Evolutionary conservation across 2,113 vertebrate genomes (phyloP), one percentile per base, ranked within the genome.

Genomic region (Megaceryle torquata): DNA sequence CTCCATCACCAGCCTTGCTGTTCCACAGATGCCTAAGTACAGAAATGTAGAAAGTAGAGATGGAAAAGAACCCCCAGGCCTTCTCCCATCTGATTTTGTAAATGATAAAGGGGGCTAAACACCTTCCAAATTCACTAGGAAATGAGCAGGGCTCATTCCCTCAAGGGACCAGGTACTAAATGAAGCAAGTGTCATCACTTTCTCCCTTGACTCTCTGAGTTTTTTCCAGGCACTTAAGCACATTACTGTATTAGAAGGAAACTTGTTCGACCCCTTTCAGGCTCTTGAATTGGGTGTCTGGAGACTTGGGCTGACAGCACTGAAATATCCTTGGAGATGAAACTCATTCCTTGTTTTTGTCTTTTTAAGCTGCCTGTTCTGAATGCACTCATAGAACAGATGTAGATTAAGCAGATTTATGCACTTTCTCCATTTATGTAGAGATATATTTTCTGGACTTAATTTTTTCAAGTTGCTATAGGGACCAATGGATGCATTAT

Each of bases 171-270:
- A 80, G 71, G 53, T 46, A 85, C 59, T 89, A 96, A 96, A 93
- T 63, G 70, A 96, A 95, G 85, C 75, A 91, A 95, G 54, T 54
- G 67, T 76, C 85, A 93, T 85, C 54, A 5, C 71, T 96, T 89
- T 53, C 84, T 96, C 95, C 85, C 91, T 80, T 19, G 82, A 50
- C 85, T 96, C 65, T 15, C 70, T 33, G 39, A 69, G 87, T 79
- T 96, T 96, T 21, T 97, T 96, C 89, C 95, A 95, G 93, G 72
- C 85, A 80, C 89, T 97, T 95, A 94, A 96, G 74, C 93, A 89
- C 78, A 85, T 96, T 93, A 97, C 41, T 15, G 71, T 93, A 95
- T 97, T 91, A 95, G 87, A 74, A 89, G 89, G 54, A 94, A 96
- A 93, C 91, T 94, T 97, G 96, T 95, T 95, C 5, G 10, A 95